These are phyloP conservation scores for Pyrochroa serraticornis DNA, from an alignment of 2,888 invertebrate species.

Conservation along the genomic window DNA sequence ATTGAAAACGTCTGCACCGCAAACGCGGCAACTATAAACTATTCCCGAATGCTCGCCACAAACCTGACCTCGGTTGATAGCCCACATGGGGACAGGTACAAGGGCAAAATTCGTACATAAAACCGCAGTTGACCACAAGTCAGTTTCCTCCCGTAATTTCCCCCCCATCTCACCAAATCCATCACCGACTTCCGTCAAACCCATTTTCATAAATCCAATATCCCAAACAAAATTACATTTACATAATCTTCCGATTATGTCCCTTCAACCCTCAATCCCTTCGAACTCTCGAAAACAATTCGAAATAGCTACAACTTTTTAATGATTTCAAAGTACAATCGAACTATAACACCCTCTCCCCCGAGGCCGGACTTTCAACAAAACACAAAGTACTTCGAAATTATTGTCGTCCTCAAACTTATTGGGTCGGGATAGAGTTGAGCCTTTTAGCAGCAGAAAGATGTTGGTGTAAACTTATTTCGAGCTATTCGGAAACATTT, in stretches of 20 bases:
- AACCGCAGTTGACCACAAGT: not conserved
- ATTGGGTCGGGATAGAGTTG: no score
- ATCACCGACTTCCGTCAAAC: slow-evolving; percentile 46
- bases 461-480: no score
- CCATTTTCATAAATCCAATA: slow-evolving; percentile 58
- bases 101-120: slow-evolving; percentile 6
- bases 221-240: slow-evolving; percentile 58
- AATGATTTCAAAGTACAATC: not conserved
- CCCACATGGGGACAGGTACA: slow-evolving; percentile 14
- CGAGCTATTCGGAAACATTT: no score
- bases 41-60: slow-evolving; percentile 35
- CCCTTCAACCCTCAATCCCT: slow-evolving; percentile 35
- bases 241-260: slow-evolving; percentile 57
- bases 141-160: not conserved
- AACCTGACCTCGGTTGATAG: slow-evolving; percentile 27
- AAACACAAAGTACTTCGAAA: no score
- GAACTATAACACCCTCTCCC: not conserved
- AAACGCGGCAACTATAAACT: slow-evolving; percentile 39
- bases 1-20: slow-evolving; percentile 44
- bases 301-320: not conserved
- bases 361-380: no score
- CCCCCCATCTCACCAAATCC: slow-evolving; percentile 47
- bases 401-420: no score
- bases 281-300: slow-evolving; percentile 12
- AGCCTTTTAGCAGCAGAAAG: no score